These are phyloP conservation scores for Phalloptychus januarius DNA, from an alignment of 2,797 vertebrate species.

Conservation along the genomic window DNA sequence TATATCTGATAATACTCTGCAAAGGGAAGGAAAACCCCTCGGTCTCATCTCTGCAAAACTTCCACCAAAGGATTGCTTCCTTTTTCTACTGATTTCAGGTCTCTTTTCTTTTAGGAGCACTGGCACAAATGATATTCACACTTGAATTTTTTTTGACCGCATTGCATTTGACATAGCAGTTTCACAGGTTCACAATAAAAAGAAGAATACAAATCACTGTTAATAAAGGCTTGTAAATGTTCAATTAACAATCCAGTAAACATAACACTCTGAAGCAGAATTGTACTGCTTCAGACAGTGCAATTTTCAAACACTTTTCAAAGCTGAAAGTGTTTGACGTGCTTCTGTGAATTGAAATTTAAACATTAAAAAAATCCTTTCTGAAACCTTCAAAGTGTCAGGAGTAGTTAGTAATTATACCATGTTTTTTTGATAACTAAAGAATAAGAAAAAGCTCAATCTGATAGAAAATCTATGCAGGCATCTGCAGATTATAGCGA, in stretches of 20 bases:
- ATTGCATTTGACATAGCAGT: neutral
- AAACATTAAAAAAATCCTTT: neutral
- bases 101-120: neutral
- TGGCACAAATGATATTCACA: too few species aligned
- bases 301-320: too few species aligned
- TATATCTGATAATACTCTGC: neutral
- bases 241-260: neutral
- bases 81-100: slow-evolving; percentile 1
- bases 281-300: too few species aligned
- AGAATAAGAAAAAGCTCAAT: neutral
- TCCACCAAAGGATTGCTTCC: slow-evolving; percentile 25
- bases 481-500: neutral
- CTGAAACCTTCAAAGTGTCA: neutral
- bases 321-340: too few species aligned
- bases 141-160: neutral
- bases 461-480: neutral
- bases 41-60: neutral
- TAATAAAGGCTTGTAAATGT: neutral
- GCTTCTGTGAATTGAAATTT: too few species aligned
- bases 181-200: neutral
- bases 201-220: neutral
- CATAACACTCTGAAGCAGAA: neutral
- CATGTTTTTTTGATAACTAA: neutral
- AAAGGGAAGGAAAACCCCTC: neutral
- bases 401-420: neutral